Conservation (phyloP, 1,140 invertebrate species). For the Drosophila insularis region DNA sequence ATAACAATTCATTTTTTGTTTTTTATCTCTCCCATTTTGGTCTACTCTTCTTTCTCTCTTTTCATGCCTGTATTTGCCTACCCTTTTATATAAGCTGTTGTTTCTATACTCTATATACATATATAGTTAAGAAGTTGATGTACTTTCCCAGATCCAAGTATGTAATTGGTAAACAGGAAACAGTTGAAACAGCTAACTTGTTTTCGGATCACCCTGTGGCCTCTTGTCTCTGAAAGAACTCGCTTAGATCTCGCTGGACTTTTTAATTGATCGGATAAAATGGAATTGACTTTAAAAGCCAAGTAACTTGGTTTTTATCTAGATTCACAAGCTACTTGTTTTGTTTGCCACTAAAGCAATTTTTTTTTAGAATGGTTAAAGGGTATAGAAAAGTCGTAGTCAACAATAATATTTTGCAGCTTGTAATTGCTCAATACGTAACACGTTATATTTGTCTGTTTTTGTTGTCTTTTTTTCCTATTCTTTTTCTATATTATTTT, state of each 20-base stretch:
- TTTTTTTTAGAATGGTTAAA: not conserved
- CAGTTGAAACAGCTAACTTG: no score
- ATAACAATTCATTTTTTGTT: not conserved
- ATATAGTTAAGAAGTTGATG: not conserved
- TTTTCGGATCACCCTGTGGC: no score
- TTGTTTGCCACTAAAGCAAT: no score
- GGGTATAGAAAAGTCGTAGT: not conserved
- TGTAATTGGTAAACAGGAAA: no score
- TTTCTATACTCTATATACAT: not conserved
- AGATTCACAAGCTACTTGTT: no score
- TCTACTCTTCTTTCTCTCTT: not conserved
- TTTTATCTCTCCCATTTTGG: not conserved
- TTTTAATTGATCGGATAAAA: no score
- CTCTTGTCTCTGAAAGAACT: not conserved
- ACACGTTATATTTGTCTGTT: slow-evolving; percentile 21
- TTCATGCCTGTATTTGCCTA: not conserved
- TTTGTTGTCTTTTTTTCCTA: not conserved
- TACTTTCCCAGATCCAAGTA: not conserved
- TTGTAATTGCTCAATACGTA: slow-evolving; percentile 24
- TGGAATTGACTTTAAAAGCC: no score
- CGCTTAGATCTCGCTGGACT: no score
- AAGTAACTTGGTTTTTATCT: no score
- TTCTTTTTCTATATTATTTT: slow-evolving; percentile 13
- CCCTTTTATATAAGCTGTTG: not conserved
- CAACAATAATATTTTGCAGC: not conserved